phyloP scores from a whole-genome alignment of 2,797 vertebrate genomes.

The Morus bassanus region DNA sequence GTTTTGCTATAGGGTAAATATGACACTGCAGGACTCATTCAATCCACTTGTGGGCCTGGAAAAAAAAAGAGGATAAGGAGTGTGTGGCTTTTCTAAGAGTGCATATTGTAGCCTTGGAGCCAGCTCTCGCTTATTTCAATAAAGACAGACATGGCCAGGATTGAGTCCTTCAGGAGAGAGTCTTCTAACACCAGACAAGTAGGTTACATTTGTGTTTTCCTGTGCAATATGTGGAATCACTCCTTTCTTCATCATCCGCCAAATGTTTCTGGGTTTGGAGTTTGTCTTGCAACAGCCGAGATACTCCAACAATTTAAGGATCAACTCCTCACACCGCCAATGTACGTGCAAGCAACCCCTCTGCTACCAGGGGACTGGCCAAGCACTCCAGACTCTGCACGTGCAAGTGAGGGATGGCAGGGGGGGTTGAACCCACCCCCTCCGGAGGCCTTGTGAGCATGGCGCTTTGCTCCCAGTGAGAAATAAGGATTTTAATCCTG shows the following conservation, averaged over 20 bases:
- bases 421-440: accelerated
- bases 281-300: background rate
- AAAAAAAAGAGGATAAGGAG: background rate
- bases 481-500: background rate
- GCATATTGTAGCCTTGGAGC: background rate
- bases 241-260: background rate
- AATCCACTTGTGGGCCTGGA: background rate
- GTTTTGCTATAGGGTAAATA: background rate
- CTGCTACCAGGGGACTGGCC: background rate
- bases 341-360: background rate
- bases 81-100: background rate
- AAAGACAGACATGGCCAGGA: background rate
- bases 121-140: background rate
- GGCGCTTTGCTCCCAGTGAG: background rate
- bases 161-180: background rate
- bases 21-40: background rate
- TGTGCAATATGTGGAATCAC: background rate
- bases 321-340: accelerated
- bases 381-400: accelerated
- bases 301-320: background rate
- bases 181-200: background rate
- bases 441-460: accelerated
- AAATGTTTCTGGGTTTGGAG: background rate
- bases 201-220: background rate
- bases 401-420: accelerated